Evolutionary conservation across 1,140 invertebrate species (phyloP), one percentile per base, ranked within the genome.

Genomic region (Apis cerana): DNA sequence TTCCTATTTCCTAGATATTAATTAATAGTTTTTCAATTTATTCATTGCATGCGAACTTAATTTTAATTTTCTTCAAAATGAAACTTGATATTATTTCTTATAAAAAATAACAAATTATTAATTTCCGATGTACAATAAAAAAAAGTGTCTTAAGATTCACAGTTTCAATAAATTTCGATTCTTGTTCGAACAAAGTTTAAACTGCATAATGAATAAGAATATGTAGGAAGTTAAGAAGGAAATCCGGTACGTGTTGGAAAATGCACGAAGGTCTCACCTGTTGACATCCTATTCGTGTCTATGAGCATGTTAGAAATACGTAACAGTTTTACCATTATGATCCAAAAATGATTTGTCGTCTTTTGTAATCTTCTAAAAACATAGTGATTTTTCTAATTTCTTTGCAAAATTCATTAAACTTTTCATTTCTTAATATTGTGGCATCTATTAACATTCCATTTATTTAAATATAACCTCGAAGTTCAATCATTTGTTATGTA

Each of bases 261-360:
- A 43, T 75, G 33, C 52, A 67, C 71, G 79, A 58, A 65, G 50
- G 71, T 81, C 70, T 74, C 79, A 81, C 79, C 79, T 81, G 79
- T 81, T 81, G 79, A 81, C 79, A 67, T 10, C 67, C 61, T 65
- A n/a, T 75, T 67, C 54, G 52, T 75, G 79, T 67, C 79, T 75
- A 70, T 52, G 71, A 54, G n/a, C 71, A 33, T 74, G 70, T 27
- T 27, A 70, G 50, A 54, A 12, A 21, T 11, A 52, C 48, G 50
- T 72, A 75, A 67, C 33, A 62, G 33, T 72, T 54, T 54, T 70
- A 33, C n/a, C 77, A 80, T 75, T 62, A 65, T 58, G 58, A 81
- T 81, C n/a, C 62, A 81, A 75, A 67, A 75, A 67, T n/a, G n/a
- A 7, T 58, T 58, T 21, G 17, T 0, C 12, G 19, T 21, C 19